Conservation (phyloP, 1,140 invertebrate species). For the Heterodera carotae region DNA sequence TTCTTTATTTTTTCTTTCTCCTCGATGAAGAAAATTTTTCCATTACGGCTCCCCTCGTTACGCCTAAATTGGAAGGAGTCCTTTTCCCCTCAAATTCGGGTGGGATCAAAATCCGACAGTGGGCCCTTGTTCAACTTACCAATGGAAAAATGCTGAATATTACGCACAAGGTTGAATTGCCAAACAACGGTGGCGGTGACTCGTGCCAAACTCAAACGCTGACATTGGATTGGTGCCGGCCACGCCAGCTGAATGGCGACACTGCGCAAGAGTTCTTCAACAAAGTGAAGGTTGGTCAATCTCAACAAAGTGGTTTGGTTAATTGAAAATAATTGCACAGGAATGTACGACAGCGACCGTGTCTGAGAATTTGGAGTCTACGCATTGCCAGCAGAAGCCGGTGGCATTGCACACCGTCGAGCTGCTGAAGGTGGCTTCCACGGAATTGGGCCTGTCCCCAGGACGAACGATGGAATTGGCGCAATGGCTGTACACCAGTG, state of each 20-base stretch:
- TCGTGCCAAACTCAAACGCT: constrained; percentile 63
- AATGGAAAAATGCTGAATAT: constrained; percentile 71
- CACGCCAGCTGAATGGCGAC: constrained; percentile 90
- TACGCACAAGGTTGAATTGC: constrained; percentile 36
- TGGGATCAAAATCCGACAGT: too few species aligned
- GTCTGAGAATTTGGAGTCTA: constrained; percentile 44
- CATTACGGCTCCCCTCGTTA: too few species aligned
- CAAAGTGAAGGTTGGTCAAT: constrained; percentile 73
- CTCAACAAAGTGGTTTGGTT: neutral
- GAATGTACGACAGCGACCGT: neutral
- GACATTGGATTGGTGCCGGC: constrained; percentile 82
- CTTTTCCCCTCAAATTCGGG: too few species aligned
- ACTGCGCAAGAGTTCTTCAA: constrained; percentile 86
- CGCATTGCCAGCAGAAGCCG: constrained; percentile 69
- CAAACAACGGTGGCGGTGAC: neutral
- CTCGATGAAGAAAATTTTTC: too few species aligned
- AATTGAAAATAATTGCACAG: neutral
- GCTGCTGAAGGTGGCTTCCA: constrained; percentile 89
- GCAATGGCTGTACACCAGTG: constrained; percentile 77
- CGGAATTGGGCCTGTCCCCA: constrained; percentile 80
- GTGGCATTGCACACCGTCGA: constrained; percentile 80
- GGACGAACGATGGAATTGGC: constrained; percentile 57
- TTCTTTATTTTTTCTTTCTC: too few species aligned
- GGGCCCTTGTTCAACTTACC: too few species aligned
- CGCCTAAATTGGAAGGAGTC: too few species aligned